Evolutionary conservation across 2,113 vertebrate species (phyloP).

Genomic region (Lepus timidus): DNA sequence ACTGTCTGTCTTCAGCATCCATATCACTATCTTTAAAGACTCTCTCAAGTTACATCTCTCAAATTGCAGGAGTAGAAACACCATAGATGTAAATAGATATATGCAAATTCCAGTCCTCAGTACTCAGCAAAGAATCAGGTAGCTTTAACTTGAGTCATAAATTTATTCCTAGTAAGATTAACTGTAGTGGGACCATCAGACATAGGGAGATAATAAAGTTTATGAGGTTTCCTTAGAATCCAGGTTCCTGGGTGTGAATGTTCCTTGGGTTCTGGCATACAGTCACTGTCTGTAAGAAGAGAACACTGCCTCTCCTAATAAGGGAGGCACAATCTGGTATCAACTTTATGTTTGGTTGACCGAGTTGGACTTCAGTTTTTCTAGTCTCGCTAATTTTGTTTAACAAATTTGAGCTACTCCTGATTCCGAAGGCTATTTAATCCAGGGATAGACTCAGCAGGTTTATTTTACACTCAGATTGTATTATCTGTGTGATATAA

Average conservation of each 20-base stretch:
- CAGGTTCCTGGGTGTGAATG: not conserved
- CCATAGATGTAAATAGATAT: not conserved
- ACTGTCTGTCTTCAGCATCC: not conserved
- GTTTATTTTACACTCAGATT: not conserved
- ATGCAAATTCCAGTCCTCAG: not conserved
- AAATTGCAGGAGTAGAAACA: not conserved
- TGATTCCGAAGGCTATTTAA: not conserved
- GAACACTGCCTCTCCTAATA: not conserved
- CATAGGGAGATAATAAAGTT: not conserved
- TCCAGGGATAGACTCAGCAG: not conserved
- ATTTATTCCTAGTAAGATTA: not conserved
- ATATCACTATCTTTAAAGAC: fast-evolving
- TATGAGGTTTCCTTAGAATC: not conserved
- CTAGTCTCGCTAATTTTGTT: not conserved
- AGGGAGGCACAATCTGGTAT: not conserved
- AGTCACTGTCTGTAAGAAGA: not conserved
- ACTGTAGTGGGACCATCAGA: not conserved
- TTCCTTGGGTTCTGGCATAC: not conserved
- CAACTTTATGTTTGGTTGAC: not conserved
- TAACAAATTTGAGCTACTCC: not conserved
- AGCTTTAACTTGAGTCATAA: not conserved
- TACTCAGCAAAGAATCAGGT: not conserved
- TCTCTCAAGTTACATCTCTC: not conserved
- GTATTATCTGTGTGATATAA: constrained; percentile 34
- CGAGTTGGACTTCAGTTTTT: not conserved